phyloP scores from a whole-genome alignment of 2,888 invertebrate genomes.

The Melipona bicolor region DNA sequence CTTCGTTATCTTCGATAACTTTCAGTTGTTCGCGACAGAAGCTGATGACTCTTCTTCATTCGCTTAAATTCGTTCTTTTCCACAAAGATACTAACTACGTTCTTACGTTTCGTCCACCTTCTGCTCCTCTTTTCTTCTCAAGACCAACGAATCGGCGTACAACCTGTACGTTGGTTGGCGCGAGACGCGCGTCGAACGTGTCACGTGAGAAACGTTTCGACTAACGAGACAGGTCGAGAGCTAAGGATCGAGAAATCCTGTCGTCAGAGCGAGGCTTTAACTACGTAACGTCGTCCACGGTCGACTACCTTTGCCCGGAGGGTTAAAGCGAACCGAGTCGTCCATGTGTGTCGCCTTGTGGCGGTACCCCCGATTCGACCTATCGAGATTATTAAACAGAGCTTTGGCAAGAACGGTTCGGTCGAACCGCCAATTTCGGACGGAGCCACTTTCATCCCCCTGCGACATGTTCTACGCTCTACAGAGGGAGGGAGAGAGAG shows the following conservation, averaged over 20 bases:
- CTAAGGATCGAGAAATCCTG: slow-evolving; percentile 31
- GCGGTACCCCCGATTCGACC: slow-evolving; percentile 40
- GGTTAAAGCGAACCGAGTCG: slow-evolving; percentile 50
- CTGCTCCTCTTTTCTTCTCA: too few species aligned
- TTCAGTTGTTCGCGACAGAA: too few species aligned
- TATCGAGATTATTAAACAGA: slow-evolving; percentile 70
- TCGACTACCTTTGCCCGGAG: slow-evolving; percentile 44
- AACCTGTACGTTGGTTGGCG: too few species aligned
- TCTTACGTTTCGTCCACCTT: too few species aligned
- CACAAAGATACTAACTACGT: too few species aligned
- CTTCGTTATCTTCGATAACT: too few species aligned
- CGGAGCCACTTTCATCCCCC: slow-evolving; percentile 56
- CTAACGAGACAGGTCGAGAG: background rate
- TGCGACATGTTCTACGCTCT: background rate
- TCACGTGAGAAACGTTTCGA: too few species aligned
- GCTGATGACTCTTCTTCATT: too few species aligned
- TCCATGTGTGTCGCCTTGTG: slow-evolving; percentile 55
- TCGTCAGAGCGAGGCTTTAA: slow-evolving; percentile 49
- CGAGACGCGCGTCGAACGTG: too few species aligned
- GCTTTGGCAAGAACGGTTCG: slow-evolving; percentile 69
- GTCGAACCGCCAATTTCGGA: slow-evolving; percentile 67
- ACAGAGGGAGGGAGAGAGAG: too few species aligned
- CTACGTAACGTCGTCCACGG: slow-evolving; percentile 58
- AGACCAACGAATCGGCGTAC: too few species aligned
- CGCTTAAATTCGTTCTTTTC: too few species aligned